Conservation (phyloP, 1,140 invertebrate genomes). For the Drosophila erecta region DNA sequence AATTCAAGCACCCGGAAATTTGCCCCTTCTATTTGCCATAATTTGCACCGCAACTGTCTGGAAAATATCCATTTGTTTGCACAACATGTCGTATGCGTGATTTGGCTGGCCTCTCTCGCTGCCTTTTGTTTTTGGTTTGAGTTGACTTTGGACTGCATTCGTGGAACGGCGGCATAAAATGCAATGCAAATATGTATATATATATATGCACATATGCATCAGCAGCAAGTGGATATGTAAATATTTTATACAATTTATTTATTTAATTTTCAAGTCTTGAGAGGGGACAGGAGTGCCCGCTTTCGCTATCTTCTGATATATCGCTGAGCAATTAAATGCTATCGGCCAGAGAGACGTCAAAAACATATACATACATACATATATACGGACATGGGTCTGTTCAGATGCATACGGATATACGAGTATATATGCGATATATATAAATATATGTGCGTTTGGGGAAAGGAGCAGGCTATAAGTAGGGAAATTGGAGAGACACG, state of each 20-base stretch:
- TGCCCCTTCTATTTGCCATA: conserved; percentile 1
- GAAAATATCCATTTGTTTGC: conserved; percentile 33
- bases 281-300: conserved; percentile 12
- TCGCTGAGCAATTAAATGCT: conserved; percentile 78
- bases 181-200: conserved; percentile 46
- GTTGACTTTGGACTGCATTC: conserved; percentile 37
- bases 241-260: conserved; percentile 60
- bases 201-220: not conserved
- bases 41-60: conserved; percentile 22
- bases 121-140: conserved; percentile 38
- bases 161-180: conserved; percentile 6
- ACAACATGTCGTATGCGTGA: conserved; percentile 73
- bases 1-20: not conserved
- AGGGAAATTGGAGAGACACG: conserved; percentile 28
- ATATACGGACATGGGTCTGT: not conserved
- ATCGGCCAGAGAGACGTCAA: conserved; percentile 68
- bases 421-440: not conserved
- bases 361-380: conserved; percentile 16
- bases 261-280: conserved; percentile 66
- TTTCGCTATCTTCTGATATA: conserved; percentile 74
- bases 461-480: conserved; percentile 29
- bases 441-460: not conserved
- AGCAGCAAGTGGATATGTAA: conserved; percentile 5
- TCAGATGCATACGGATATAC: not conserved
- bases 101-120: conserved; percentile 20